These are phyloP conservation scores for Andrena cerasifolii DNA, from an alignment of 1,140 invertebrate genomes.

Conservation along the genomic window DNA sequence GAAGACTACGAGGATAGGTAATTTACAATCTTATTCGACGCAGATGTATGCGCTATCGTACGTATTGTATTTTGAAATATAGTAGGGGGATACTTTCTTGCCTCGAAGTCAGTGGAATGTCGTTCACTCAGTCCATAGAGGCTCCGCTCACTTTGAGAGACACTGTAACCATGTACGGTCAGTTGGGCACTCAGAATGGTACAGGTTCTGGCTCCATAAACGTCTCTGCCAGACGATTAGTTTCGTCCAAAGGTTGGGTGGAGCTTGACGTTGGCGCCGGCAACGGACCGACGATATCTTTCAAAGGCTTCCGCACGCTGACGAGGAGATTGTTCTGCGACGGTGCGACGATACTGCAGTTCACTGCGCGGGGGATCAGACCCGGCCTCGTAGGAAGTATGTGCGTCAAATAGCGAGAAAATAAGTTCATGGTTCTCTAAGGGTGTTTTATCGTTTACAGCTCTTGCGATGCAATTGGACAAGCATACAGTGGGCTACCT, in stretches of 20 bases:
- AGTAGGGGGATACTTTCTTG: slow-evolving; percentile 86
- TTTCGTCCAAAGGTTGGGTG: slow-evolving; percentile 92
- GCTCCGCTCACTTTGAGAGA: slow-evolving; percentile 93
- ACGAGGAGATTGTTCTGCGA: slow-evolving; percentile 88
- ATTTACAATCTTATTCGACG: slow-evolving; percentile 61
- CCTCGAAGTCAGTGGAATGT: slow-evolving; percentile 95
- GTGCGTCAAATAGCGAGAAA: slow-evolving; percentile 65
- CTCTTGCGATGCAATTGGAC: slow-evolving; percentile 92
- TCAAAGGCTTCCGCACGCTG: slow-evolving; percentile 89
- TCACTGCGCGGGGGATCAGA: slow-evolving; percentile 87
- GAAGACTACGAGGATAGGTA: slow-evolving; percentile 84
- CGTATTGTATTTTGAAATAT: slow-evolving; percentile 56
- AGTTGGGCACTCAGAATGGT: slow-evolving; percentile 93
- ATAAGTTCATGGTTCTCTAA: slow-evolving; percentile 6
- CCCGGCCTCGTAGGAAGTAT: slow-evolving; percentile 89
- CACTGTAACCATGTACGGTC: slow-evolving; percentile 90
- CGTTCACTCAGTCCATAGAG: slow-evolving; percentile 95
- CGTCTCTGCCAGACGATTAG: slow-evolving; percentile 87
- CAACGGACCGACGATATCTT: slow-evolving; percentile 88
- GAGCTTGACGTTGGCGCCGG: slow-evolving; percentile 91
- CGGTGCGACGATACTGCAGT: slow-evolving; percentile 87
- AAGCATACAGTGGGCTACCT: slow-evolving; percentile 93
- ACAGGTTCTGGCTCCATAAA: slow-evolving; percentile 90
- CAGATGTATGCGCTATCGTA: background rate
- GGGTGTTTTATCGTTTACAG: slow-evolving; percentile 80